Evolutionary conservation across 1,140 invertebrate species (phyloP).

Genomic region (Mylabris phalerata): DNA sequence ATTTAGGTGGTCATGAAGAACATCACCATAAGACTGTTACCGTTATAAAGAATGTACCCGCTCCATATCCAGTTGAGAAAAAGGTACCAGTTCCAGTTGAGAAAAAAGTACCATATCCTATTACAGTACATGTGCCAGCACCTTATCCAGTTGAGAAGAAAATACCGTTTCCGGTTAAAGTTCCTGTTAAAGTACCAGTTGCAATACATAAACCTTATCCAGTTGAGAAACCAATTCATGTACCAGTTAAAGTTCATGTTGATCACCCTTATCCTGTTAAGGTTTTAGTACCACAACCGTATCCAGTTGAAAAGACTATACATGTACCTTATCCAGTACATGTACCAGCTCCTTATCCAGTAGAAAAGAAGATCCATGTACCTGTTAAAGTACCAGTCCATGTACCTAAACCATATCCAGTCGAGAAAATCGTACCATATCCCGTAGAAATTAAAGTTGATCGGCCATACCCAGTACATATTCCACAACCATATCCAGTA

Average conservation of each 20-base stretch:
- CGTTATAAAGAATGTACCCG: constrained; percentile 60
- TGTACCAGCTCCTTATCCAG: constrained; percentile 56
- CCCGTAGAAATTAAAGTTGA: constrained; percentile 57
- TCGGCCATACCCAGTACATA: constrained; percentile 51
- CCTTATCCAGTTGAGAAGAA: constrained; percentile 68
- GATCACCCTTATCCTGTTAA: constrained; percentile 59
- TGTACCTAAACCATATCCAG: constrained; percentile 53
- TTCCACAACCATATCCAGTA: constrained; percentile 41
- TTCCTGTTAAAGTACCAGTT: constrained; percentile 52
- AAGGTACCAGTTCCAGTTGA: constrained; percentile 42
- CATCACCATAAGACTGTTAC: constrained; percentile 65
- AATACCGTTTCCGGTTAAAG: constrained; percentile 59
- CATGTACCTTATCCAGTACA: constrained; percentile 57
- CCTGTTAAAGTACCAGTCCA: constrained; percentile 53
- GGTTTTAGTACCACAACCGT: constrained; percentile 59
- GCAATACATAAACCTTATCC: constrained; percentile 61
- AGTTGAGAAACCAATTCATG: constrained; percentile 65
- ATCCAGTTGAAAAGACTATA: constrained; percentile 59
- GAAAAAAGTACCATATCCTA: constrained; percentile 57
- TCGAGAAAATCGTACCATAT: constrained; percentile 51
- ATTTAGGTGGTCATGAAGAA: constrained; percentile 38
- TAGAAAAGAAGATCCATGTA: constrained; percentile 57
- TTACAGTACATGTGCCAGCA: constrained; percentile 48
- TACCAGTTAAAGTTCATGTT: constrained; percentile 62
- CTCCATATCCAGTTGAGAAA: constrained; percentile 39